Base-by-base conservation (phyloP, 1,140 invertebrate genomes). In the Papilio helenus region DNA sequence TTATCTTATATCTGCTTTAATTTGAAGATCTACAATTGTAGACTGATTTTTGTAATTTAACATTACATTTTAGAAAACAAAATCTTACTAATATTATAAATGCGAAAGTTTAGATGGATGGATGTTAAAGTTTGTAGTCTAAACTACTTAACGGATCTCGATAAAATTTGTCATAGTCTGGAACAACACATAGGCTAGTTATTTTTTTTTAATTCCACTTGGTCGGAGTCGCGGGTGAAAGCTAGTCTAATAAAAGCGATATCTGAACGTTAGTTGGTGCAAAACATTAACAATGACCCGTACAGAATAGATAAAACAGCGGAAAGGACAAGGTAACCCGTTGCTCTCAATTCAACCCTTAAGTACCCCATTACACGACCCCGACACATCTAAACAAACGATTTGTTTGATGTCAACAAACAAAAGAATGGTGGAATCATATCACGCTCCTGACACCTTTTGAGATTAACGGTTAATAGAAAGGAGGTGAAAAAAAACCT, bases 341-440 rank as follows among this genome's bases (percentile, higher is more conserved):
- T 83, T 88, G 87, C 85, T 90, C 88, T 88, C 87, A 82, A 88
- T 89, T 87, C 87, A 90, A 91, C 91, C 91, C 91, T 90, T 90
- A 85, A 93, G 85, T 87, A 92, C 89, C 88, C 89, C 84, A 90
- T 90, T 90, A 88, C 81, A 82, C 89, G 85, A 87, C 90, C 89
- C 87, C 82, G 79, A 79, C 26, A 91, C 90, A 90, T 86, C 88
- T 82, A 26, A 91, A 90, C 89, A 91, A 92, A 94, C 92, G 91
- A 94, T 94, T 94, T 94, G 92, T 94, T 94, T 93, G 87, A 87
- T 88, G 91, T 93, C 91, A 94, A 90, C 90, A 91, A 91, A 93
- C 92, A 94, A 94, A 87, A 84, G 85, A 90, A 87, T 90, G 90
- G 91, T 94, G 91, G 84, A 88, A 91, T 89, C 82, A 34, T 72